Conservation (phyloP, 2,113 vertebrate species). For the Seriola aureovittata region DNA sequence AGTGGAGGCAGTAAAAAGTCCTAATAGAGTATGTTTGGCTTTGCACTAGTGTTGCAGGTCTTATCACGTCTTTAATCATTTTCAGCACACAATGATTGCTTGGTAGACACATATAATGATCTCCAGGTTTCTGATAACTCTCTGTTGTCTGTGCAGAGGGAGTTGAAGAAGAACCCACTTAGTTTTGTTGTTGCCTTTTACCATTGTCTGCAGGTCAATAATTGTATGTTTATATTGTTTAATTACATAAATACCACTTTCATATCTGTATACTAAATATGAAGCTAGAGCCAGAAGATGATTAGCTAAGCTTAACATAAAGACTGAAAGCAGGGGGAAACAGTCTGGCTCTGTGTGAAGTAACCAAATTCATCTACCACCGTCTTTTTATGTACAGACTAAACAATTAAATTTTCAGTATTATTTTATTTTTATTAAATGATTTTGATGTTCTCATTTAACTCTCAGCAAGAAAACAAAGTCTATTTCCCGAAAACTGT, state of each 20-base stretch:
- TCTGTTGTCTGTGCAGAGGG: neutral
- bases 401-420: neutral
- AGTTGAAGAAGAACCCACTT: neutral
- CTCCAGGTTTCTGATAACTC: neutral
- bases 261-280: neutral
- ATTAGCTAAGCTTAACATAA: neutral
- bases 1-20: constrained; percentile 23
- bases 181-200: neutral
- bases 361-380: too few relatives aligned
- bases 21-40: constrained; percentile 1
- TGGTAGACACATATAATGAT: neutral
- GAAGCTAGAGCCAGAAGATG: neutral
- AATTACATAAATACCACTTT: neutral
- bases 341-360: neutral
- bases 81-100: constrained; percentile 18
- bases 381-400: neutral
- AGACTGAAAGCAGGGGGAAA: neutral
- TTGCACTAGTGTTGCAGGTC: neutral
- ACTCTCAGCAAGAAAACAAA: neutral
- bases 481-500: neutral
- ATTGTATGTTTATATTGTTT: neutral
- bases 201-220: too few relatives aligned
- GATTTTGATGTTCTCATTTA: too few relatives aligned
- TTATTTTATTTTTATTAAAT: too few relatives aligned
- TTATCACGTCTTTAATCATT: neutral